A percentile compares a stretch with the other conserved stretches of the same genome.
Conservation (phyloP, 1,140 invertebrate species). For the Sinonovacula constricta region DNA sequence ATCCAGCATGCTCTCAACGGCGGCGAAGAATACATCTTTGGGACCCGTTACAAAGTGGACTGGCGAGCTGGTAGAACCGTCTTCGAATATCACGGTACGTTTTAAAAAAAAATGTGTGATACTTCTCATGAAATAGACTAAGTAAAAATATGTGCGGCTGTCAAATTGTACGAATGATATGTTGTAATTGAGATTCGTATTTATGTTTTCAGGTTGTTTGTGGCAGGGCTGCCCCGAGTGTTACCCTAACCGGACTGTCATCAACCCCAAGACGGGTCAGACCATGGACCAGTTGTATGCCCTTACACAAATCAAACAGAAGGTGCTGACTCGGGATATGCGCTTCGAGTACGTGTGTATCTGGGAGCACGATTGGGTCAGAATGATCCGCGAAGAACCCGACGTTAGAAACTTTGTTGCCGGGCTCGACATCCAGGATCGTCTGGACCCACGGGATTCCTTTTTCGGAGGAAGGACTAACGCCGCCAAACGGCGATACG, state of each 20-base stretch:
- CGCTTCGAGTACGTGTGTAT: conserved; percentile 28
- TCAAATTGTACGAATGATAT: too few relatives aligned
- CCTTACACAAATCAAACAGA: conserved; percentile 10
- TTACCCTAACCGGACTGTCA: neutral
- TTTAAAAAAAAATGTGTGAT: too few relatives aligned
- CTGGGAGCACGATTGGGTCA: conserved; percentile 17
- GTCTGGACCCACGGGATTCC: conserved; percentile 17
- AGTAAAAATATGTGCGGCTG: too few relatives aligned
- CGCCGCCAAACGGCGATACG: too few relatives aligned
- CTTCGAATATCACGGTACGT: conserved; percentile 61
- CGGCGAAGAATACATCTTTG: neutral
- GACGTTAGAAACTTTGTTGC: conserved; percentile 1
- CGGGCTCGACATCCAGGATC: neutral
- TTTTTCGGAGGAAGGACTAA: conserved; percentile 31
- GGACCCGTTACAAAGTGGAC: conserved; percentile 18
- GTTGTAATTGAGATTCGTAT: too few relatives aligned
- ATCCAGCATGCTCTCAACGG: conserved; percentile 3
- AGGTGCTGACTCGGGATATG: neutral
- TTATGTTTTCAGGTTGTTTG: too few relatives aligned
- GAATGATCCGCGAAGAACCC: neutral
- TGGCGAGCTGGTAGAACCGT: conserved; percentile 22
- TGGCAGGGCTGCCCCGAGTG: conserved; percentile 2
- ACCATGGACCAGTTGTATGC: conserved; percentile 11
- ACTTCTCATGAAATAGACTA: too few relatives aligned
- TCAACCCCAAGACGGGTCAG: neutral